phyloP scores from a whole-genome alignment of 2,797 vertebrate genomes.

The Manis javanica region DNA sequence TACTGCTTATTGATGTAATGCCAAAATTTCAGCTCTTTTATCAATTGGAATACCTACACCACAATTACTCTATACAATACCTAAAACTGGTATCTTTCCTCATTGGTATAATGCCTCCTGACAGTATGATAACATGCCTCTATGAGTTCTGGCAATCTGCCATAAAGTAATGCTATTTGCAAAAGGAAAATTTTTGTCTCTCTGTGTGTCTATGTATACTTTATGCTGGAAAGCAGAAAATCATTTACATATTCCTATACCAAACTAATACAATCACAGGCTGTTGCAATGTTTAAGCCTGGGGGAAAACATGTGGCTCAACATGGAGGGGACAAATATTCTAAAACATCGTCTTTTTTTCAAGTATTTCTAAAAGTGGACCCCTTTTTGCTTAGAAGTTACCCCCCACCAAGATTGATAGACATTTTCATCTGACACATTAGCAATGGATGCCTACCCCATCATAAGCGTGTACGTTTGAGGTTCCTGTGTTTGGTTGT shows the following conservation, averaged over 20 bases:
- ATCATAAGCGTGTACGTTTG: neutral
- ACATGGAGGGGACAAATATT: neutral
- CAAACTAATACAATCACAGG: neutral
- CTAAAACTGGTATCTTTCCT: constrained; percentile 50
- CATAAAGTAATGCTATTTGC: constrained; percentile 61
- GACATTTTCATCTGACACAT: neutral
- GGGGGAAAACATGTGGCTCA: neutral
- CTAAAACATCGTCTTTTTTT: neutral
- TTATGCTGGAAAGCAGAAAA: constrained; percentile 54
- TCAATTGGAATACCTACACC: constrained; percentile 71
- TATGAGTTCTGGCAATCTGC: constrained; percentile 71
- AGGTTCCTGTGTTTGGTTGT: neutral
- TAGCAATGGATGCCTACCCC: rapidly evolving
- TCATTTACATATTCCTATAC: constrained; percentile 64
- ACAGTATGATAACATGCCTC: constrained; percentile 68
- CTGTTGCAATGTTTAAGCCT: neutral
- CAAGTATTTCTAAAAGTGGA: neutral
- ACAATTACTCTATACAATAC: constrained; percentile 75
- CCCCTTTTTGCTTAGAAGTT: neutral
- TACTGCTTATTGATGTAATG: constrained; percentile 74
- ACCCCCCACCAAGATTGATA: neutral
- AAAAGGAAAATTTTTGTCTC: constrained; percentile 58
- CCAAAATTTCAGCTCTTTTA: constrained; percentile 74
- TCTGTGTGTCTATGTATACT: constrained; percentile 46
- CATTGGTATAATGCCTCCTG: constrained; percentile 60